A percentile compares a stretch with the other conserved stretches of the same genome.
Conservation (phyloP, 1,140 invertebrate species). For the Drosophila lacteicornis region DNA sequence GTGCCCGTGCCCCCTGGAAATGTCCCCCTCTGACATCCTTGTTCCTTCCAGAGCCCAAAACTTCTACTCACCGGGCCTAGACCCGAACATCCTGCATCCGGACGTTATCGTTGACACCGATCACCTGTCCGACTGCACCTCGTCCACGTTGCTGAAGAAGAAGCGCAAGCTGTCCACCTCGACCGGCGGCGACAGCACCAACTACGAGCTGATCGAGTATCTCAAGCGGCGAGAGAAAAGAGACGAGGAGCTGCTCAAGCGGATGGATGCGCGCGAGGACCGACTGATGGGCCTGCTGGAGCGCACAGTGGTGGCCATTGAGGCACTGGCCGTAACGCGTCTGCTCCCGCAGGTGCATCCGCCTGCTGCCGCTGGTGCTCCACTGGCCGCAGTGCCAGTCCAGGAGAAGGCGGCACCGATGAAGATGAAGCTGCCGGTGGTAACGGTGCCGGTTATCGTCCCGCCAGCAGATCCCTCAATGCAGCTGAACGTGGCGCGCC, state of each 20-base stretch:
- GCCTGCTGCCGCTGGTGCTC: no score
- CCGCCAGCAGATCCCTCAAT: not conserved
- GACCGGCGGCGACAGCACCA: slow-evolving; percentile 82
- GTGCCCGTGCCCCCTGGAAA: not conserved
- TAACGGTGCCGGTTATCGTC: slow-evolving; percentile 7
- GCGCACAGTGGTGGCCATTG: slow-evolving; percentile 79
- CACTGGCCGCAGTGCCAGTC: no score
- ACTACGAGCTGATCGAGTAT: slow-evolving; percentile 83
- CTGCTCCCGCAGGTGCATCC: not conserved
- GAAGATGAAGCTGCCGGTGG: not conserved
- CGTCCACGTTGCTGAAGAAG: slow-evolving; percentile 67
- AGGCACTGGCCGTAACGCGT: slow-evolving; percentile 58
- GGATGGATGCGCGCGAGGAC: slow-evolving; percentile 83
- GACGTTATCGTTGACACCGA: slow-evolving; percentile 84
- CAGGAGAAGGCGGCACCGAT: not conserved
- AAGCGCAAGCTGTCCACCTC: slow-evolving; percentile 80
- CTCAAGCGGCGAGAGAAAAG: slow-evolving; percentile 79
- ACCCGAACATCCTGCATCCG: slow-evolving; percentile 79
- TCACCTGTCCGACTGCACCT: slow-evolving; percentile 80
- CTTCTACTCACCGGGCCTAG: slow-evolving; percentile 76
- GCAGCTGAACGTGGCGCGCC: not conserved
- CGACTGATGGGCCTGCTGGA: slow-evolving; percentile 74
- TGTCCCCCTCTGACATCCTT: not conserved
- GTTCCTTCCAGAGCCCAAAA: slow-evolving; percentile 65
- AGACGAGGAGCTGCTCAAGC: slow-evolving; percentile 77